These are phyloP conservation scores for Uloborus plumipes DNA, from an alignment of 2,888 invertebrate genomes.

Conservation along the genomic window DNA sequence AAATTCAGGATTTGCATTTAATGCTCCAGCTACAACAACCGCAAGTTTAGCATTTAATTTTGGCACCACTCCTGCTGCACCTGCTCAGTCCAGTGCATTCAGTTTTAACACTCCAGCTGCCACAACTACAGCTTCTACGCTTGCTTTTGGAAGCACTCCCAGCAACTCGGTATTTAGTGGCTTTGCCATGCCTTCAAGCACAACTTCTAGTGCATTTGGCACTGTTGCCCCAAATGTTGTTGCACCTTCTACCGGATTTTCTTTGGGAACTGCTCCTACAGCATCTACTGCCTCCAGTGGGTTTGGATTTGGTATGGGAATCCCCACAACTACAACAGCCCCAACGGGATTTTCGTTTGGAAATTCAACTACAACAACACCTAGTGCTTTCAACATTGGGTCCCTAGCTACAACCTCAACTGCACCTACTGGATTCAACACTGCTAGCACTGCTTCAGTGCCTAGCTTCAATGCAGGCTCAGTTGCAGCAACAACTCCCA, in stretches of 20 bases:
- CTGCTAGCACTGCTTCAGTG: neutral
- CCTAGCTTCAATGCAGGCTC: neutral
- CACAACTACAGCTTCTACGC: slow-evolving; percentile 17
- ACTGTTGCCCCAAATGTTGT: slow-evolving; percentile 4
- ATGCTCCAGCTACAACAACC: slow-evolving; percentile 16
- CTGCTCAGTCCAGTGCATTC: slow-evolving; percentile 12
- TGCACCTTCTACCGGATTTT: slow-evolving; percentile 13
- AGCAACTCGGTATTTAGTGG: slow-evolving; percentile 6
- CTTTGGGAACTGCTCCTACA: slow-evolving; percentile 8
- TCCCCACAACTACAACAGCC: neutral
- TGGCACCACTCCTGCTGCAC: slow-evolving; percentile 16
- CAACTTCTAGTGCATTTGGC: slow-evolving; percentile 30
- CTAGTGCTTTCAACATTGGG: slow-evolving; percentile 22
- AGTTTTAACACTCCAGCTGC: slow-evolving; percentile 18
- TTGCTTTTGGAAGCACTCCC: neutral
- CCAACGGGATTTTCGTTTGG: neutral
- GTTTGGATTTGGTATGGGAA: slow-evolving; percentile 30
- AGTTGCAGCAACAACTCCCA: too few relatives aligned
- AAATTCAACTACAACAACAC: neutral
- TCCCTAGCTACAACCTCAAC: slow-evolving; percentile 5
- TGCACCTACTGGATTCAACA: slow-evolving; percentile 1
- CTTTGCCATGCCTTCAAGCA: slow-evolving; percentile 31
- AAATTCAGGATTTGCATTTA: slow-evolving; percentile 17
- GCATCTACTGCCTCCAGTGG: neutral
- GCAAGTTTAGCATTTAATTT: slow-evolving; percentile 22